Evolutionary conservation across 2,888 invertebrate species (phyloP), one percentile per base, ranked within the genome.

Genomic region (Microplitis manilae): DNA sequence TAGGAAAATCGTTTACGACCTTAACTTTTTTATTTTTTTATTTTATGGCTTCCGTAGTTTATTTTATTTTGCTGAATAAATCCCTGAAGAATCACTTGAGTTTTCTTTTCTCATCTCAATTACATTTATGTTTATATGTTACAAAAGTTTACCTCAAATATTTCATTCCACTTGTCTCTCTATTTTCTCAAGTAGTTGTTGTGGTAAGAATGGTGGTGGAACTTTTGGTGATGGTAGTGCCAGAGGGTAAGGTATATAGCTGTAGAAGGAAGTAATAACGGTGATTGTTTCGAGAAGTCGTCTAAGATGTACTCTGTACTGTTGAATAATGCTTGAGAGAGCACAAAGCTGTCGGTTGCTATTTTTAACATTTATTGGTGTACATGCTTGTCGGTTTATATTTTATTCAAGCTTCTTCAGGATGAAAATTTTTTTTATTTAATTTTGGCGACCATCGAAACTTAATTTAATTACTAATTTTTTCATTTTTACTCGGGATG

Each of bases 111-210:
- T 40, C 38, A 60, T 62, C 30, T 72, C 71, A 72, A 72, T 61
- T 72, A 72, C 61, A 72, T 72, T 71, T 71, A 38, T 61, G 40
- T 61, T 62, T 62, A 15, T 60, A 50, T 50, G 50, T 8, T 50
- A 50, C 71, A 8, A 72, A 72, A 72, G 40, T 30, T 60, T 62
- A 39, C 61, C 39, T 17, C 40, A 15, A 40, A 62, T 62, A 72
- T 62, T 72, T 72, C 59, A 59, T 61, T 38, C 30, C 30, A 30
- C 30, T 30, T 30, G 30, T 30, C 30, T 30, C 30, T 30, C 30
- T 30, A 30, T 30, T 30, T 30, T 30, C 30, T 30, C 30, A 30
- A 30, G 30, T 4, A 30, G 30, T 30, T 20, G 50, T 50, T 50
- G 50, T 50, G 50, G 50, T 50, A 50, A 50, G 8, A 13, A 13